Evolutionary conservation across 2,888 invertebrate species (phyloP).

Genomic region (Steinernema carpocapsae): DNA sequence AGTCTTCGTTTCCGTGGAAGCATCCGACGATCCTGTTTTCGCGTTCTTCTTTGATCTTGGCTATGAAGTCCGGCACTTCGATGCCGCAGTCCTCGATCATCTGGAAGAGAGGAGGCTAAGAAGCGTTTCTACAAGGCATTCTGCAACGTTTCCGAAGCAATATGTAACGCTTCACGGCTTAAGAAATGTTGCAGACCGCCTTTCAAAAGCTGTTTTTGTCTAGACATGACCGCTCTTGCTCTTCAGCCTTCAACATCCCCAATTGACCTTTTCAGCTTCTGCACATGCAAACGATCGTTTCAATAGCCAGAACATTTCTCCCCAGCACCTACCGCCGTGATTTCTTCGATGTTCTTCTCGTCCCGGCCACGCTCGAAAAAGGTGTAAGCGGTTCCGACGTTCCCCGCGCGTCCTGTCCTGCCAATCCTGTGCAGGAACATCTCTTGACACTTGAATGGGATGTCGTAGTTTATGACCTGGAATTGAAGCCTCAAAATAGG

Average conservation of each 20-base stretch:
- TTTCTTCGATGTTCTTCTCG: neutral
- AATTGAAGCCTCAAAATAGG: neutral
- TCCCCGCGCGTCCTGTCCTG: conserved; percentile 1
- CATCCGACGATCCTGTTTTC: neutral
- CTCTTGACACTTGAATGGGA: conserved; percentile 15
- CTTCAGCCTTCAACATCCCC: no score
- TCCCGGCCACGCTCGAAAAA: neutral
- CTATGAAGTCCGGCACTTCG: neutral
- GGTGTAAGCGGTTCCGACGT: conserved; percentile 3
- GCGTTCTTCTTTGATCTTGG: neutral
- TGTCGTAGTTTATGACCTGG: conserved; percentile 13
- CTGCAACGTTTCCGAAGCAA: no score
- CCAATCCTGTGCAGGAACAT: conserved; percentile 13
- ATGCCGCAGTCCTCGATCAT: conserved; percentile 8
- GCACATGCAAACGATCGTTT: no score
- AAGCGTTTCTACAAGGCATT: neutral
- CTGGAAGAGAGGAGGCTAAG: neutral
- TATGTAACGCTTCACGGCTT: no score
- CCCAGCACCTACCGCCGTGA: neutral
- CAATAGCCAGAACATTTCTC: no score
- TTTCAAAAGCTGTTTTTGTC: neutral
- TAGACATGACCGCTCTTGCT: no score
- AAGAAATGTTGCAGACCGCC: no score
- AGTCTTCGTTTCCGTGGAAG: neutral
- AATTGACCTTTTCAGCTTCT: no score